phyloP scores from a whole-genome alignment of 2,113 vertebrate species.

The Litocranius walleri region DNA sequence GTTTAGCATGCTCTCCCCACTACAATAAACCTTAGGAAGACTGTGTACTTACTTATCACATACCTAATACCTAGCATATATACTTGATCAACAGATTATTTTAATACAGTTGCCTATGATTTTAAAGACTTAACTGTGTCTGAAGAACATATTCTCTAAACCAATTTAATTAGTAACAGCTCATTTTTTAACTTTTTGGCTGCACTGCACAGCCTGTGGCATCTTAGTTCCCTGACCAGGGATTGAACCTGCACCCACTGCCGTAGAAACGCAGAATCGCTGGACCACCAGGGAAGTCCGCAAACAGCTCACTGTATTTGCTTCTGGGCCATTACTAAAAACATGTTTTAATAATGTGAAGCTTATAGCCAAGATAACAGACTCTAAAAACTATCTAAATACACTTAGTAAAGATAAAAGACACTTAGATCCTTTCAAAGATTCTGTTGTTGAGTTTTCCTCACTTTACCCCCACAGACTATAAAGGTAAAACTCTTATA shows the following conservation, averaged over 20 bases:
- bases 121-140: not conserved
- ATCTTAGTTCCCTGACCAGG: not conserved
- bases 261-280: not conserved
- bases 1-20: not conserved
- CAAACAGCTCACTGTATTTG: not conserved
- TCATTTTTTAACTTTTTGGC: not conserved
- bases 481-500: not conserved
- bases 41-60: not conserved
- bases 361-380: not conserved
- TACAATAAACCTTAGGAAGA: not conserved
- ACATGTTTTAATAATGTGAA: not conserved
- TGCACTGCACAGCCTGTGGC: not conserved
- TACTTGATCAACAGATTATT: not conserved
- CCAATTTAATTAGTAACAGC: not conserved
- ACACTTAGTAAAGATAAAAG: not conserved
- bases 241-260: not conserved
- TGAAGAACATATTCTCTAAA: not conserved
- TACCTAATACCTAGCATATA: not conserved
- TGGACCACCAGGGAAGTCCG: not conserved
- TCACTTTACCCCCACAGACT: not conserved
- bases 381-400: not conserved
- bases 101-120: not conserved
- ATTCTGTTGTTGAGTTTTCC: not conserved
- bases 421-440: not conserved
- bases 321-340: not conserved